A percentile compares a stretch with the other conserved stretches of the same genome.
Conservation (phyloP, 2,797 vertebrate genomes). For the Chiroxiphia lanceolata region DNA sequence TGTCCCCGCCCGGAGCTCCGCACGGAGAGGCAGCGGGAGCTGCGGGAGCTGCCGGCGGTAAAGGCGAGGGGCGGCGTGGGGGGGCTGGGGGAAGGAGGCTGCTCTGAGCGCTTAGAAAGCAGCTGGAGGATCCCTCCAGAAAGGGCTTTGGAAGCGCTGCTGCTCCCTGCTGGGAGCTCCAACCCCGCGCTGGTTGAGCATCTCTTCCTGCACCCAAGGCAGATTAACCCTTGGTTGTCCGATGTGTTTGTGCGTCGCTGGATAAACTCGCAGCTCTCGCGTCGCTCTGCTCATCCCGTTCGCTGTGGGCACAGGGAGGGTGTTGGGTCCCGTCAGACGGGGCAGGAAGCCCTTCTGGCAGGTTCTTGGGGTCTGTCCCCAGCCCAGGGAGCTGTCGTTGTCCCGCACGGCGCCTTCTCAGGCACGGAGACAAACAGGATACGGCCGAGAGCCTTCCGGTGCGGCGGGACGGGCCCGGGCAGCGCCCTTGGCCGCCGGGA, state of each 20-base stretch:
- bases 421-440: rapidly evolving
- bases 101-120: rapidly evolving
- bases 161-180: not conserved
- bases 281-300: not conserved
- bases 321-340: rapidly evolving
- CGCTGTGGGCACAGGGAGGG: rapidly evolving
- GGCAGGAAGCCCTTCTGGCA: not conserved
- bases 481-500: too few relatives aligned
- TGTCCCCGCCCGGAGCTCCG: rapidly evolving
- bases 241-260: rapidly evolving
- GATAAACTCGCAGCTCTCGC: not conserved
- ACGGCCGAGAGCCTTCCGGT: not conserved
- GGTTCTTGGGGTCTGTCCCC: rapidly evolving
- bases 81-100: not conserved
- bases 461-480: rapidly evolving
- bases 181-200: not conserved
- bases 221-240: rapidly evolving
- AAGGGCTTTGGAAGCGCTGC: not conserved
- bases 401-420: not conserved
- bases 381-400: rapidly evolving
- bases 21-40: not conserved
- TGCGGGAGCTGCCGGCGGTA: not conserved
- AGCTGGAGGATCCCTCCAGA: rapidly evolving
- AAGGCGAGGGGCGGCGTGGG: not conserved
- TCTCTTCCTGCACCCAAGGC: rapidly evolving